phyloP scores from a whole-genome alignment of 2,888 invertebrate species.

The Phortica okadai region DNA sequence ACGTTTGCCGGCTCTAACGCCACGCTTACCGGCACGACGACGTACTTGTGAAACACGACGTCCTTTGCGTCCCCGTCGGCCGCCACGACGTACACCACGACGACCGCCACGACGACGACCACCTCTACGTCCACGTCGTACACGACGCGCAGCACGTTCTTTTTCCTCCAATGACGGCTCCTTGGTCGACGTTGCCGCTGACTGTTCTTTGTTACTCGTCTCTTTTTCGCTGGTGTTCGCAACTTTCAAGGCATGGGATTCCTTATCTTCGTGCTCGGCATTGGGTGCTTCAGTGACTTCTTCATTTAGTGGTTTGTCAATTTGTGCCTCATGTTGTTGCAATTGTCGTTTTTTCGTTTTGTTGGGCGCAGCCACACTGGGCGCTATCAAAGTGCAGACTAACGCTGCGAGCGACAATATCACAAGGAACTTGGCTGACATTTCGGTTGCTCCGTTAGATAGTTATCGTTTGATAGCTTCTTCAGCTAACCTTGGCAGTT shows the following conservation, averaged over 20 bases:
- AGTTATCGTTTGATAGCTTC: constrained; percentile 13
- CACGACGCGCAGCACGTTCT: constrained; percentile 3
- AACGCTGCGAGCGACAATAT: constrained; percentile 8
- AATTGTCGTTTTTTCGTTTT: background rate
- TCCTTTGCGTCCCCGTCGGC: constrained; percentile 26
- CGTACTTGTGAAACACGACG: constrained; percentile 22
- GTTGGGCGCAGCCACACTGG: background rate
- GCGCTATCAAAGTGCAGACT: background rate
- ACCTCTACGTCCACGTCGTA: background rate
- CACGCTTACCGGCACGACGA: background rate
- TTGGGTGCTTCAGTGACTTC: background rate
- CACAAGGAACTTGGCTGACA: constrained; percentile 13
- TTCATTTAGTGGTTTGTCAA: background rate
- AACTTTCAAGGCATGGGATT: too few relatives aligned
- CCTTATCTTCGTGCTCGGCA: background rate
- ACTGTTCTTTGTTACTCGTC: background rate
- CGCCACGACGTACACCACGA: constrained; percentile 22
- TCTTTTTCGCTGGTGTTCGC: background rate
- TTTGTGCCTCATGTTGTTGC: background rate
- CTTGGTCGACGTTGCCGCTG: background rate
- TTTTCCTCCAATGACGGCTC: background rate
- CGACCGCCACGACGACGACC: constrained; percentile 20
- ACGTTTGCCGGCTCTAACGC: constrained; percentile 13
- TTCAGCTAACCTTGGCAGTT: background rate
- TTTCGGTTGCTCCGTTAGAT: background rate